Evolutionary conservation across 1,140 invertebrate species (phyloP).

Genomic region (Euura saliciscinereae): DNA sequence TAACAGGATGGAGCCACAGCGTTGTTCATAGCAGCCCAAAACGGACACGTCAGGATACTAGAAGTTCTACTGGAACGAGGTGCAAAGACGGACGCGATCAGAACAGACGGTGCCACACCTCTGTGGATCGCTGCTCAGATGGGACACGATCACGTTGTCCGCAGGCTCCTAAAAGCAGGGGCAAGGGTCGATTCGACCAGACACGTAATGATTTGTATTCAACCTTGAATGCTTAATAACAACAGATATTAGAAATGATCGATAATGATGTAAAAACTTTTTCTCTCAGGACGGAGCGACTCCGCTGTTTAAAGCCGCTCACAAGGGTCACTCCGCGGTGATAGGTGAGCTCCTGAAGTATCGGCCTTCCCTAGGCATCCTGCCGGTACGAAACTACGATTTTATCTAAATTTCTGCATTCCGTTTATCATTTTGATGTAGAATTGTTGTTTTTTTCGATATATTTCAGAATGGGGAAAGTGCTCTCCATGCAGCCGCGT

Average conservation of each 20-base stretch:
- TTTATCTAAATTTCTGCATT: not conserved
- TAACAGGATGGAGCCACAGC: constrained; percentile 84
- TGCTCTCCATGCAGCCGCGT: constrained; percentile 85
- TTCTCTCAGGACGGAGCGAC: constrained; percentile 84
- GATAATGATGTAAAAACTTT: not conserved
- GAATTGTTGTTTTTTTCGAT: constrained; percentile 17
- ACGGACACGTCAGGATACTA: constrained; percentile 82
- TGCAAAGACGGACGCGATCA: constrained; percentile 71
- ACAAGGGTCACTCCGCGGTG: constrained; percentile 90
- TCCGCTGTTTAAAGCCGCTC: constrained; percentile 89
- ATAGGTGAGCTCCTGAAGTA: constrained; percentile 83
- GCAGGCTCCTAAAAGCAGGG: constrained; percentile 75
- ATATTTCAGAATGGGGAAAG: constrained; percentile 84
- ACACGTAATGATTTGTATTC: constrained; percentile 64
- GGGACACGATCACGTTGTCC: constrained; percentile 84
- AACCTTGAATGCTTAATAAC: not conserved
- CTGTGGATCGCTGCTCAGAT: constrained; percentile 95
- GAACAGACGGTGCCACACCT: constrained; percentile 84
- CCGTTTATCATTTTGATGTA: constrained; percentile 5
- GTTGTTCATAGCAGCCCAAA: constrained; percentile 88
- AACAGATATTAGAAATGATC: not conserved
- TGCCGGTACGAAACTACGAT: constrained; percentile 72
- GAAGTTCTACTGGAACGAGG: constrained; percentile 71
- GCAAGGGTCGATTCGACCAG: constrained; percentile 81
- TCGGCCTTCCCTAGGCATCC: constrained; percentile 77